phyloP scores from a whole-genome alignment of 2,888 invertebrate species.

The Adela reaumurella region DNA sequence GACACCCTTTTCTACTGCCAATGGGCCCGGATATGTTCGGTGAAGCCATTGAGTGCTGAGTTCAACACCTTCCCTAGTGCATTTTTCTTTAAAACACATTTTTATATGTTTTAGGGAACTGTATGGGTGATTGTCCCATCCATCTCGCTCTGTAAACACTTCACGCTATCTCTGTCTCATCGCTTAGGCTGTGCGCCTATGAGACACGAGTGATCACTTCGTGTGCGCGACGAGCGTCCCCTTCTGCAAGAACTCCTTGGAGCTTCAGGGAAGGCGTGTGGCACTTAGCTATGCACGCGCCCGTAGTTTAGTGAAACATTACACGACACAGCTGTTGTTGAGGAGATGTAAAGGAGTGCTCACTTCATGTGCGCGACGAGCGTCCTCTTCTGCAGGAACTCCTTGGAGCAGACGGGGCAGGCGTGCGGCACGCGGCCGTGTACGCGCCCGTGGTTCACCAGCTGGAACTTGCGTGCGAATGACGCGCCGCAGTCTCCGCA shows the following conservation, averaged over 20 bases:
- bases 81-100: no score
- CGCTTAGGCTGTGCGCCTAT: no score
- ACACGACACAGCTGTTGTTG: no score
- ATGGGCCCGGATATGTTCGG: no score
- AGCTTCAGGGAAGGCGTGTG: constrained; percentile 80
- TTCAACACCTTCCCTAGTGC: no score
- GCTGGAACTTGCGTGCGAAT: constrained; percentile 80
- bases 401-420: constrained; percentile 79
- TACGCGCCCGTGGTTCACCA: constrained; percentile 78
- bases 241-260: constrained; percentile 82
- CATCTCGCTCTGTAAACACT: no score
- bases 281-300: constrained; percentile 74
- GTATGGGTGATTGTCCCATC: no score
- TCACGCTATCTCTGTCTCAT: no score
- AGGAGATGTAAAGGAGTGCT: constrained; percentile 18
- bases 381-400: constrained; percentile 81
- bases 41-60: no score
- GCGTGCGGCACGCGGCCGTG: constrained; percentile 79
- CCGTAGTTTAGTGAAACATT: constrained; percentile 85
- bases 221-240: constrained; percentile 78
- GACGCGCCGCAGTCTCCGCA: constrained; percentile 88
- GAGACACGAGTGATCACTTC: constrained; percentile 58
- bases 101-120: no score
- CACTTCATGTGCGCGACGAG: constrained; percentile 77
- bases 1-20: no score